Percentiles rank a stretch among this genome's conserved stretches.
Evolutionary conservation across 2,113 vertebrate species (phyloP).

Genomic region (Chiloscyllium plagiosum): DNA sequence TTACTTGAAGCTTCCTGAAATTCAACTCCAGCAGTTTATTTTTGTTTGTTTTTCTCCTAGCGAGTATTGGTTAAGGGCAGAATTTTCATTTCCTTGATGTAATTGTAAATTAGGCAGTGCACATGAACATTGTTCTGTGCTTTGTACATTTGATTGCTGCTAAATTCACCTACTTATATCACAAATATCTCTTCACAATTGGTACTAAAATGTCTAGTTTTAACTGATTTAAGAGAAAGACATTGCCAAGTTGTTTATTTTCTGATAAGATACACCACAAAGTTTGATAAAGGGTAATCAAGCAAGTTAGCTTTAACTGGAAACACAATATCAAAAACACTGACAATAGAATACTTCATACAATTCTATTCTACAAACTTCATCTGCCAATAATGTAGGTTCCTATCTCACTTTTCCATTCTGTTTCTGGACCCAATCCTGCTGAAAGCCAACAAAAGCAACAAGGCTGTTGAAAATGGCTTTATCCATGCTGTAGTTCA

Average conservation of each 20-base stretch:
- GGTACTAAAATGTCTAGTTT: not conserved
- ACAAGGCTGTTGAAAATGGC: not conserved
- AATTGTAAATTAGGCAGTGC: not conserved
- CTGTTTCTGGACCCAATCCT: not conserved
- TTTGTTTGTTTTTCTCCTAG: not conserved
- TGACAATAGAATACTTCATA: not conserved
- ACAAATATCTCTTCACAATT: not conserved
- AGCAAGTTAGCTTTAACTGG: not conserved
- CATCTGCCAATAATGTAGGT: not conserved
- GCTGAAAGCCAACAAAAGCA: not conserved
- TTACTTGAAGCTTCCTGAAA: not conserved
- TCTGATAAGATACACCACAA: not conserved
- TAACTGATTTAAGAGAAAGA: not conserved
- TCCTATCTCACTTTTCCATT: not conserved
- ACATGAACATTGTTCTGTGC: not conserved
- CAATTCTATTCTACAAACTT: not conserved
- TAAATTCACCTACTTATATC: not conserved
- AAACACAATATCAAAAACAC: constrained; percentile 15
- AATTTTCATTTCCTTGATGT: not conserved
- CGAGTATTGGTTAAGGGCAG: not conserved
- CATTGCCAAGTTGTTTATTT: not conserved
- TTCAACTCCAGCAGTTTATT: not conserved
- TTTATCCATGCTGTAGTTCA: not conserved
- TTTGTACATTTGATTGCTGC: not conserved
- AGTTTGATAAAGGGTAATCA: not conserved